Evolutionary conservation across 2,888 invertebrate genomes (phyloP).

Genomic region (Polyommatus icarus): DNA sequence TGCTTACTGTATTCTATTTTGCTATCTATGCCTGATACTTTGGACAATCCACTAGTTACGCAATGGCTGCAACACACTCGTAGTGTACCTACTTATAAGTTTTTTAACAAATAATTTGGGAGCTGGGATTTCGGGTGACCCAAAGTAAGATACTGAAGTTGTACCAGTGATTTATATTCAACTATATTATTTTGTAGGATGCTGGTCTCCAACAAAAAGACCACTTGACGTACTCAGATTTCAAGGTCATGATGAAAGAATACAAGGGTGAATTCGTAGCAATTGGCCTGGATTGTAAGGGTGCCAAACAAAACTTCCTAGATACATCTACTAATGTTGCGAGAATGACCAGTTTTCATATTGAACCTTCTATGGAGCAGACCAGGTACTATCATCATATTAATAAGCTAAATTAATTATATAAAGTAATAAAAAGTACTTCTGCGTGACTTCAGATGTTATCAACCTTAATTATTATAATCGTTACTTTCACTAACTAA

Average conservation of each 20-base stretch:
- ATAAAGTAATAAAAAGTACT: too few species aligned
- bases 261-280: slow-evolving; percentile 97
- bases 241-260: slow-evolving; percentile 97
- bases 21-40: too few species aligned
- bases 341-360: slow-evolving; percentile 96
- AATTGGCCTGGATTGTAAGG: slow-evolving; percentile 96
- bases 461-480: not conserved
- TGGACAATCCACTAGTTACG: too few species aligned
- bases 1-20: too few species aligned
- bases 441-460: too few species aligned
- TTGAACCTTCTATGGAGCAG: slow-evolving; percentile 89
- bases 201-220: slow-evolving; percentile 95
- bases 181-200: slow-evolving; percentile 74
- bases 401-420: not conserved
- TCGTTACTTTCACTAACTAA: not conserved
- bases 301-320: slow-evolving; percentile 96
- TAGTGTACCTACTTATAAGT: too few species aligned
- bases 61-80: too few species aligned
- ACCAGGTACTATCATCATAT: slow-evolving; percentile 61
- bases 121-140: too few species aligned
- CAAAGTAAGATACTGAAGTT: too few species aligned
- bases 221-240: slow-evolving; percentile 93
- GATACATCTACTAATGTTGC: slow-evolving; percentile 97
- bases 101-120: too few species aligned
- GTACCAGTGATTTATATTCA: too few species aligned